Evolutionary conservation across 1,140 invertebrate species (phyloP), one percentile per base, ranked within the genome.

Genomic region (Trachymyrmex septentrionalis): DNA sequence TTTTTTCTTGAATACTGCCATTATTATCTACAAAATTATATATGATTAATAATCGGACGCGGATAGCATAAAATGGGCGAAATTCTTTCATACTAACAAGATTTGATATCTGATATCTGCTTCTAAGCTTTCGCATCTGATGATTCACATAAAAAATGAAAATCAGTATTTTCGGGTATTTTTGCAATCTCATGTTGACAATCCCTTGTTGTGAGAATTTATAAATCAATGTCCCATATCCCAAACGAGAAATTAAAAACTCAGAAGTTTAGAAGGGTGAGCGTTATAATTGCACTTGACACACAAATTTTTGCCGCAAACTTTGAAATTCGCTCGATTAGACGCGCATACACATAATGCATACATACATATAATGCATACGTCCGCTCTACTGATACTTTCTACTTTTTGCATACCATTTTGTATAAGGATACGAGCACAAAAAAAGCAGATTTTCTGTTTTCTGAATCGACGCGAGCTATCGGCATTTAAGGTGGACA

Each of bases 81-180:
- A 44, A 10, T 44, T 44, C 0, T 38, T n/a, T 30, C 12, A 16
- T n/a, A 3, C 2, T 48, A 59, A 67, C 53, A 44, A 66, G 55
- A 67, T 34, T 81, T 72, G 61, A 85, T 27, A 64, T 63, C 64
- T 50, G 67, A 63, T 50, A 87, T 53, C 57, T 63, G 71, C 48
- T 63, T 30, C 4, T 84, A 86, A 85, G 50, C 61, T 6, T 64
- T 2, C 24, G 9, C 30, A 14, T 38, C 34, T 16, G 21, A 34
- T 24, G n/a, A 44, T 4, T 24, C 38, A n/a, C 21, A 44, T 10
- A 44, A 57, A 81, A 57, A 12, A 16, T 24, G 30, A 48, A 71
- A 16, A 81, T 81, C 64, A 44, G 14, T 27, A 24, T 19, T 38
- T n/a, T 5, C 21, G 30, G n/a, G 4, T 10, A 10, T 14, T 30